Conservation (phyloP, 2,113 vertebrate species). For the Malurus elegans region DNA sequence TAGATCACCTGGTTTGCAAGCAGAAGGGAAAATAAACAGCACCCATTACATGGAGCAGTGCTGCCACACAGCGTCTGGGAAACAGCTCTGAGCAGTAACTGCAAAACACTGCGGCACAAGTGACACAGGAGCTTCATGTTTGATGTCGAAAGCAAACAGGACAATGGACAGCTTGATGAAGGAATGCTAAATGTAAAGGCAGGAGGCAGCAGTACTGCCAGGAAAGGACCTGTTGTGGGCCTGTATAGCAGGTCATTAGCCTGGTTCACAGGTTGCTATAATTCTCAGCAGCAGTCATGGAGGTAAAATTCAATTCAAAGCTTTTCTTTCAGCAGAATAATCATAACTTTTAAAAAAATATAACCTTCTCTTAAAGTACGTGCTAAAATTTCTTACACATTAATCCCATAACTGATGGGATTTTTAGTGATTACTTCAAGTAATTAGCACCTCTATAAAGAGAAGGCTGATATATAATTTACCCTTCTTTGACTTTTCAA, state of each 20-base stretch:
- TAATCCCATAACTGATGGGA: background rate
- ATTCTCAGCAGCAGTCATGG: background rate
- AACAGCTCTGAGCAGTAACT: background rate
- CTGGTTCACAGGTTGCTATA: background rate
- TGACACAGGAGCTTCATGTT: background rate
- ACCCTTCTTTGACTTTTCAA: background rate
- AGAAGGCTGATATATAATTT: background rate
- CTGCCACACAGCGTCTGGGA: conserved; percentile 51
- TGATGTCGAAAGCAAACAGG: background rate
- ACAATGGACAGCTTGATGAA: background rate
- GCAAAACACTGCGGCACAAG: background rate
- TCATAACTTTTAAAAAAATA: background rate
- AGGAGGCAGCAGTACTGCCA: background rate
- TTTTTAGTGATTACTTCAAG: background rate
- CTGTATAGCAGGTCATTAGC: background rate
- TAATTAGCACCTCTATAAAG: background rate
- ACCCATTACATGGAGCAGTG: background rate
- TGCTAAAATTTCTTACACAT: background rate
- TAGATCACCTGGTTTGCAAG: background rate
- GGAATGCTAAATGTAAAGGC: background rate
- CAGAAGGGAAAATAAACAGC: background rate
- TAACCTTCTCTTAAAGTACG: background rate
- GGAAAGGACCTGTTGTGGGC: background rate
- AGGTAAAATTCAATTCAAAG: background rate
- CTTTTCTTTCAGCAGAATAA: background rate